These are phyloP conservation scores for Sisyra terminalis DNA, from an alignment of 2,888 invertebrate species.

Conservation along the genomic window DNA sequence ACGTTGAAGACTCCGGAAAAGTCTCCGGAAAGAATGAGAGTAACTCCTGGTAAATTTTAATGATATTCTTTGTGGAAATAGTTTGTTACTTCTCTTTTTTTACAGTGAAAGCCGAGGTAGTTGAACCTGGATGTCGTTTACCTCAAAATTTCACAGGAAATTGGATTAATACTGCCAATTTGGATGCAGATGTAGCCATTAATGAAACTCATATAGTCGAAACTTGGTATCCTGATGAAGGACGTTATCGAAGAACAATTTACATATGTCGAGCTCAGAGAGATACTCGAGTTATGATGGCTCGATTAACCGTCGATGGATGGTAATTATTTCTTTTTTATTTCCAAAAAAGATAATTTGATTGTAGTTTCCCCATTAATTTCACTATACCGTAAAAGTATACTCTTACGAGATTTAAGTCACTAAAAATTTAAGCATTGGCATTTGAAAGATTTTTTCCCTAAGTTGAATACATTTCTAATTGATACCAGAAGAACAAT, in stretches of 20 bases:
- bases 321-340: slow-evolving; percentile 36
- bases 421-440: too few relatives aligned
- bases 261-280: slow-evolving; percentile 89
- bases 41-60: slow-evolving; percentile 78
- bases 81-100: slow-evolving; percentile 7
- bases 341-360: background rate
- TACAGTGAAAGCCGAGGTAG: slow-evolving; percentile 61
- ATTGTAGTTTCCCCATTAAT: too few relatives aligned
- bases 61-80: background rate
- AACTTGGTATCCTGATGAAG: slow-evolving; percentile 86
- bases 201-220: slow-evolving; percentile 95
- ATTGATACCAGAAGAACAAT: background rate
- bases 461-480: background rate
- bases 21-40: slow-evolving; percentile 74
- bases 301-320: slow-evolving; percentile 88
- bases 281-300: slow-evolving; percentile 88
- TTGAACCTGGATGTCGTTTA: slow-evolving; percentile 78
- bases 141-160: slow-evolving; percentile 88
- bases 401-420: too few relatives aligned
- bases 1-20: slow-evolving; percentile 84
- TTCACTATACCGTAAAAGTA: too few relatives aligned
- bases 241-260: slow-evolving; percentile 71
- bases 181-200: slow-evolving; percentile 84
- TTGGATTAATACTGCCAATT: slow-evolving; percentile 96
- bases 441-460: background rate